Conservation (phyloP, 2,113 vertebrate genomes). For the Tyto alba region DNA sequence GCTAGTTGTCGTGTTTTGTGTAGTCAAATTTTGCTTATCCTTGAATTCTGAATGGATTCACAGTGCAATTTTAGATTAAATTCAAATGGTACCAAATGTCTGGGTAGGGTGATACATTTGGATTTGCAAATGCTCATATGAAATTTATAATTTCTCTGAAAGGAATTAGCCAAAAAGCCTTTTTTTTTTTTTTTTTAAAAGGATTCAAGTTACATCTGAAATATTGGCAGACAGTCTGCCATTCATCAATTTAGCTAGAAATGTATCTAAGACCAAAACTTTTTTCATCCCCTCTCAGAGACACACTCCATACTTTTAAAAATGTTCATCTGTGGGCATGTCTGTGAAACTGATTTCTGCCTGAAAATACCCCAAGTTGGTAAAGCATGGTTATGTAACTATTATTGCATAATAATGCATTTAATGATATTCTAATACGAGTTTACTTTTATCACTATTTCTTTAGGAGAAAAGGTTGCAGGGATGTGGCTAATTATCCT, state of each 20-base stretch:
- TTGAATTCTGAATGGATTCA: not conserved
- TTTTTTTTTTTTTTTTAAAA: not conserved
- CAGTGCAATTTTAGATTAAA: not conserved
- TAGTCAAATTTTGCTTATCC: not conserved
- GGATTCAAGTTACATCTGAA: not conserved
- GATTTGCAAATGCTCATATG: not conserved
- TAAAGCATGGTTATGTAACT: slow-evolving; percentile 21
- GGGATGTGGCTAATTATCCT: slow-evolving; percentile 51
- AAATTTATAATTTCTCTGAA: not conserved
- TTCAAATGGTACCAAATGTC: not conserved
- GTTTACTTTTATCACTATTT: slow-evolving; percentile 18
- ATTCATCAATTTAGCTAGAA: not conserved
- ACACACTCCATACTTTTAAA: not conserved
- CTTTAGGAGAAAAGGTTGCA: slow-evolving; percentile 31
- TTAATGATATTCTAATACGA: not conserved
- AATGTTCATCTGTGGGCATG: not conserved
- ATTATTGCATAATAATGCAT: slow-evolving; percentile 19
- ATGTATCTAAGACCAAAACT: not conserved
- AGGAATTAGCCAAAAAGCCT: not conserved
- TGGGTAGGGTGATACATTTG: not conserved
- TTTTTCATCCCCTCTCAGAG: not conserved
- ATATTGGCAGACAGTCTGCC: not conserved
- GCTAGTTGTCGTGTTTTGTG: not conserved
- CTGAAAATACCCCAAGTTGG: not conserved
- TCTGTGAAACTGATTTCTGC: not conserved